Conservation (phyloP, 2,113 vertebrate genomes). For the Syngnathus typhle region DNA sequence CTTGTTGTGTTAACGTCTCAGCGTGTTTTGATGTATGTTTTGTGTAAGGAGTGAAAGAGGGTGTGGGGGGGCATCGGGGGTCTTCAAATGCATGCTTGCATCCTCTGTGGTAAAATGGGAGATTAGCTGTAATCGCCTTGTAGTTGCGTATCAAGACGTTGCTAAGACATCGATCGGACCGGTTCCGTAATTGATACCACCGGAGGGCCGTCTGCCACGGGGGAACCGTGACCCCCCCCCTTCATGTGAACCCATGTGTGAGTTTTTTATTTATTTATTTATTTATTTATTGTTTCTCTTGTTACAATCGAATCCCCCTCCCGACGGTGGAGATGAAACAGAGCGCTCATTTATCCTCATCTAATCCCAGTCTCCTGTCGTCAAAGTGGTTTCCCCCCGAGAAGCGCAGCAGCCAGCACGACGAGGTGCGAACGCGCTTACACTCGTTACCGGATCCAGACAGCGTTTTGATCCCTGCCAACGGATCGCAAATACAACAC, state of each 20-base stretch:
- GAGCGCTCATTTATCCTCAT: slow-evolving; percentile 59
- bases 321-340: slow-evolving; percentile 48
- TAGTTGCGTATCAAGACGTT: slow-evolving; percentile 50
- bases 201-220: slow-evolving; percentile 36
- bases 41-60: not conserved
- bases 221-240: slow-evolving; percentile 17
- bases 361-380: slow-evolving; percentile 53
- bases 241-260: slow-evolving; percentile 12
- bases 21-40: slow-evolving; percentile 30
- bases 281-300: slow-evolving; percentile 25
- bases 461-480: slow-evolving; percentile 14
- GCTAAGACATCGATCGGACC: slow-evolving; percentile 62
- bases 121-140: slow-evolving; percentile 63
- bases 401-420: slow-evolving; percentile 36
- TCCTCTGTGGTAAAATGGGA: slow-evolving; percentile 52
- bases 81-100: slow-evolving; percentile 9
- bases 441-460: slow-evolving; percentile 31
- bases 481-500: slow-evolving; percentile 20
- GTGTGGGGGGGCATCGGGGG: not conserved
- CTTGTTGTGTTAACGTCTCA: slow-evolving; percentile 36
- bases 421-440: slow-evolving; percentile 26
- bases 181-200: slow-evolving; percentile 62
- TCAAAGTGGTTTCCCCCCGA: slow-evolving; percentile 30
- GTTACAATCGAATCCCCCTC: slow-evolving; percentile 40
- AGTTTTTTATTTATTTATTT: slow-evolving; percentile 9